These are phyloP conservation scores for Botia kubotai DNA, from an alignment of 2,797 vertebrate species.

Conservation along the genomic window DNA sequence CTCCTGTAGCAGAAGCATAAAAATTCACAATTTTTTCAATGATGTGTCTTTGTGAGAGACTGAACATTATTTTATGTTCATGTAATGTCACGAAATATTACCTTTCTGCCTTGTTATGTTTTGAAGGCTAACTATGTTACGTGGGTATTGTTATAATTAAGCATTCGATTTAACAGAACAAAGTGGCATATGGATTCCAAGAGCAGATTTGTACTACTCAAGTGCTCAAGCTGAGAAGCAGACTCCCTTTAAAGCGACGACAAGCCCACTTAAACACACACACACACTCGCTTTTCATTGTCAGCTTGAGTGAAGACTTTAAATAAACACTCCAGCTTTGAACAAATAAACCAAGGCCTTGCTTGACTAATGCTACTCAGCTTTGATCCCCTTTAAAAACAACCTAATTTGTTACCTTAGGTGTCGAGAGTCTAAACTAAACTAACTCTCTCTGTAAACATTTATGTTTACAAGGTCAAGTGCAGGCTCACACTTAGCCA, in stretches of 20 bases:
- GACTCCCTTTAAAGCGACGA: slow-evolving; percentile 22
- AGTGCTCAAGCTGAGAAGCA: slow-evolving; percentile 22
- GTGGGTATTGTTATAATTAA: slow-evolving; percentile 1
- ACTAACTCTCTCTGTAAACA: slow-evolving; percentile 89
- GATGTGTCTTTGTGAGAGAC: slow-evolving; percentile 47
- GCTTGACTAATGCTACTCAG: slow-evolving; percentile 77
- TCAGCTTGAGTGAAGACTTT: slow-evolving; percentile 72
- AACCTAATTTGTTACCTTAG: slow-evolving; percentile 45
- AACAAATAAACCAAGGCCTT: slow-evolving; percentile 84
- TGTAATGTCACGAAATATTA: neutral
- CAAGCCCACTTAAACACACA: slow-evolving; percentile 34
- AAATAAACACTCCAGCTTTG: slow-evolving; percentile 84
- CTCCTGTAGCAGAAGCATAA: slow-evolving; percentile 83
- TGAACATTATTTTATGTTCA: neutral
- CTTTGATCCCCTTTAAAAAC: slow-evolving; percentile 76
- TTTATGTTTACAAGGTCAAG: slow-evolving; percentile 92
- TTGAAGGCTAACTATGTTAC: slow-evolving; percentile 2
- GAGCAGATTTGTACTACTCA: slow-evolving; percentile 19
- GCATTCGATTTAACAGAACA: slow-evolving; percentile 10
- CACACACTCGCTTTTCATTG: slow-evolving; percentile 19
- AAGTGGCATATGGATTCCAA: slow-evolving; percentile 20
- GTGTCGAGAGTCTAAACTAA: slow-evolving; percentile 61
- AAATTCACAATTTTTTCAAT: slow-evolving; percentile 76
- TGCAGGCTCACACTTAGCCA: slow-evolving; percentile 80
- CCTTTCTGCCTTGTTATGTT: neutral